phyloP scores from a whole-genome alignment of 2,888 invertebrate genomes.

The Poecilus cupreus region DNA sequence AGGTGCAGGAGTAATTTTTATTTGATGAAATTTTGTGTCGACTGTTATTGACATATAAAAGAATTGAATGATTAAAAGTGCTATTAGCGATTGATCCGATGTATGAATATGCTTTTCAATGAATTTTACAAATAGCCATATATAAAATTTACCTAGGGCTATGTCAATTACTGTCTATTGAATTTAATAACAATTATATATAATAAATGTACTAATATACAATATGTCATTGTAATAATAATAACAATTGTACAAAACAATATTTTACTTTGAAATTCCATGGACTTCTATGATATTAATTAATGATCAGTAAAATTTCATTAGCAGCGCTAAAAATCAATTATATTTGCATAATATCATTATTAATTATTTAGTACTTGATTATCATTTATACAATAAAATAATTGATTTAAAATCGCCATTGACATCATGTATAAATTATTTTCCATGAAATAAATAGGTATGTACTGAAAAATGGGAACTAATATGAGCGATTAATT shows the following conservation, averaged over 20 bases:
- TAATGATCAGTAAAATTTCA: slow-evolving; percentile 19
- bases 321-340: slow-evolving; percentile 33
- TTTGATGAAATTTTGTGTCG: no score
- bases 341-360: slow-evolving; percentile 26
- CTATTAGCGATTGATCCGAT: no score
- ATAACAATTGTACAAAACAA: slow-evolving; percentile 17
- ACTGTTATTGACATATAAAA: no score
- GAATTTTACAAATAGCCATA: no score
- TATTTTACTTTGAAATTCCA: slow-evolving; percentile 21
- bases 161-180: not conserved
- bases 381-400: slow-evolving; percentile 32
- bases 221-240: slow-evolving; percentile 29
- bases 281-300: slow-evolving; percentile 16
- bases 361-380: slow-evolving; percentile 32
- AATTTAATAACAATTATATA: slow-evolving; percentile 10
- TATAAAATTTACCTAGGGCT: no score
- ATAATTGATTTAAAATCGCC: slow-evolving; percentile 37
- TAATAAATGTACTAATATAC: slow-evolving; percentile 18
- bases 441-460: not conserved
- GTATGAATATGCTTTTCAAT: no score
- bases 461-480: slow-evolving; percentile 7
- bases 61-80: no score
- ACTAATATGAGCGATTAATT: slow-evolving; percentile 10
- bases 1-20: no score
- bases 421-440: slow-evolving; percentile 9